These are phyloP conservation scores for Saccostrea glomerata DNA, from an alignment of 1,140 invertebrate genomes.

Conservation along the genomic window DNA sequence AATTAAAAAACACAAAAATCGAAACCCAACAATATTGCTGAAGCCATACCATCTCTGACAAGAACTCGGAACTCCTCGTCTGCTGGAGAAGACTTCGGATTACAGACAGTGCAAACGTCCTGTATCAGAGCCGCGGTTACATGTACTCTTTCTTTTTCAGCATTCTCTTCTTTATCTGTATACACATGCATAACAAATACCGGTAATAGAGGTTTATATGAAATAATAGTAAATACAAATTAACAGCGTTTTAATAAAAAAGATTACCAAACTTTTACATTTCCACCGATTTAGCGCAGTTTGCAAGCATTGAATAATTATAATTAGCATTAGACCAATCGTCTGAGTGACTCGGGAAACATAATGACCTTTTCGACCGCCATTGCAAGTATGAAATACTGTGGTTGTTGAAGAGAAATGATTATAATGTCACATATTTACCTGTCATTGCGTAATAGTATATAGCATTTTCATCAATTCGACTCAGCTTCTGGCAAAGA, in stretches of 20 bases:
- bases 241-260: too few relatives aligned
- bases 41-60: not conserved
- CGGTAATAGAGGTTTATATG: too few relatives aligned
- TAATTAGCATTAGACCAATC: too few relatives aligned
- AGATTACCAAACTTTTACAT: too few relatives aligned
- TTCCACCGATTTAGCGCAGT: too few relatives aligned
- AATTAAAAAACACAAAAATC: not conserved
- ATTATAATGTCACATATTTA: not conserved
- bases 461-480: not conserved
- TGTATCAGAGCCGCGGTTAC: not conserved
- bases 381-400: too few relatives aligned
- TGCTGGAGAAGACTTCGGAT: not conserved
- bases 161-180: conserved; percentile 16
- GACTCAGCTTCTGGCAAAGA: conserved; percentile 13
- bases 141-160: not conserved
- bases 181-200: too few relatives aligned
- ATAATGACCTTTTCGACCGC: too few relatives aligned
- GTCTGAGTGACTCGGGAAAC: too few relatives aligned
- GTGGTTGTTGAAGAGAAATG: too few relatives aligned
- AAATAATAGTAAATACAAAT: too few relatives aligned
- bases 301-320: too few relatives aligned
- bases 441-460: conserved; percentile 24
- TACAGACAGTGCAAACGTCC: conserved; percentile 3
- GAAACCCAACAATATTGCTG: not conserved
- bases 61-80: conserved; percentile 18